Base-by-base conservation (phyloP, 2,888 invertebrate genomes). In the Latheticus oryzae region DNA sequence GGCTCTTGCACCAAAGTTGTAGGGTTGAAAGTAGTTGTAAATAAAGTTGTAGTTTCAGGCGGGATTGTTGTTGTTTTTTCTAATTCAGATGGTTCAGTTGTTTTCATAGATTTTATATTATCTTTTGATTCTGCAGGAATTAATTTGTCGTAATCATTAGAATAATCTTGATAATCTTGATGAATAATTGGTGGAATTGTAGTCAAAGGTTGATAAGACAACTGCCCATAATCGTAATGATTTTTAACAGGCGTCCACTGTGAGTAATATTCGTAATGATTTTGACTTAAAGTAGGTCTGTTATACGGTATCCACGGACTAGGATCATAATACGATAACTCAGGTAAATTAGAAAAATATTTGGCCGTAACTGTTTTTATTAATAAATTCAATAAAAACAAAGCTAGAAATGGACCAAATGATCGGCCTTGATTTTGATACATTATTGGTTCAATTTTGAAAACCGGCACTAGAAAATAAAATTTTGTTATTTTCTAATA, bases 361-460 rank as follows among this genome's bases (percentile, higher is more conserved):
- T 68, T 72, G 2, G 70, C 70, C 15, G 63, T 32, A 5, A 61
- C 66, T 4, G 60, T 63, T 30, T 66, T 66, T 0, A 67, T 62
- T 19, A 69, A 32, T 8, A 71, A 50, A 51, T 66, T 68, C n/a
- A 67, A 66, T 23, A 71, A 45, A n/a, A 72, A 60, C 3, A 70
- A 37, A 12, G 64, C 66, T 23, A 70, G 13, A 3, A 72, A 28
- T 3, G 70, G 70, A 5, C 68, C 65, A 42, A 53, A 59, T 38
- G 54, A 55, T 13, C 59, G 45, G n/a, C 40, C 32, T 32, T 56
- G 56, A 26, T 24, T 33, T 21, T 47, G 33, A 23, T 15, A 9
- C 47, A 47, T 47, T 13, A 26, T n/a, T n/a, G n/a, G 26, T 16
- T 42, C 26, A 42, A 15, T 26, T 26, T 42, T 42, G 5, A 26